phyloP scores from a whole-genome alignment of 1,140 invertebrate genomes.

The Drosophila ananassae region DNA sequence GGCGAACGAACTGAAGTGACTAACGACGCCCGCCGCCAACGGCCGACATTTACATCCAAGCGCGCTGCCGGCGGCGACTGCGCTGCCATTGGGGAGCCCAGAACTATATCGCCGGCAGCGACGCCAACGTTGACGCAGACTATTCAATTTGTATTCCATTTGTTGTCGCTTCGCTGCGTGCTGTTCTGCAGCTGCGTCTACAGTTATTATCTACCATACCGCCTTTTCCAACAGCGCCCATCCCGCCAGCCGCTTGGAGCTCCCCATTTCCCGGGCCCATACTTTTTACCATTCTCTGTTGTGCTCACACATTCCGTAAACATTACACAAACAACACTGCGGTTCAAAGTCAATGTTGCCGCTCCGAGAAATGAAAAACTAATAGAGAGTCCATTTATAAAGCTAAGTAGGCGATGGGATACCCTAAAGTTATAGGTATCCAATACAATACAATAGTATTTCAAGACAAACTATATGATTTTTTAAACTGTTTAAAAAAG shows the following conservation, averaged over 20 bases:
- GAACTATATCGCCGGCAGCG: constrained; percentile 28
- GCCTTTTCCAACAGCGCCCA: constrained; percentile 1
- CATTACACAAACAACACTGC: constrained; percentile 59
- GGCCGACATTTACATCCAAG: constrained; percentile 75
- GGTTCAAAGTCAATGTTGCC: constrained; percentile 76
- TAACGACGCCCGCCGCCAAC: constrained; percentile 61
- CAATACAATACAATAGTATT: too few species aligned
- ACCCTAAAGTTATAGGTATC: constrained; percentile 1
- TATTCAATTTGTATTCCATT: constrained; percentile 71
- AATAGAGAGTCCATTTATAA: neutral
- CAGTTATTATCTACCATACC: constrained; percentile 61
- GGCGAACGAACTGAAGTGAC: constrained; percentile 75
- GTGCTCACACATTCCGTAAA: constrained; percentile 80
- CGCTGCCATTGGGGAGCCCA: constrained; percentile 27
- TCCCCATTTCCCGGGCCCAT: neutral
- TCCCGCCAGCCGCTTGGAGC: neutral
- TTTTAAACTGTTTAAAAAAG: too few species aligned
- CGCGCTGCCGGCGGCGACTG: constrained; percentile 33
- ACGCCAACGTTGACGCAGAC: constrained; percentile 27
- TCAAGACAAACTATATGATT: too few species aligned
- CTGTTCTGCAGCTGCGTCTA: constrained; percentile 25
- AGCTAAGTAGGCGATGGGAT: neutral
- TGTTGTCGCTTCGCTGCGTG: constrained; percentile 42
- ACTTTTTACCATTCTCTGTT: constrained; percentile 71
- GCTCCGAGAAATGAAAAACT: constrained; percentile 41